These are phyloP conservation scores for Gorilla gorilla DNA, from an alignment of 2,113 vertebrate genomes.

Conservation along the genomic window DNA sequence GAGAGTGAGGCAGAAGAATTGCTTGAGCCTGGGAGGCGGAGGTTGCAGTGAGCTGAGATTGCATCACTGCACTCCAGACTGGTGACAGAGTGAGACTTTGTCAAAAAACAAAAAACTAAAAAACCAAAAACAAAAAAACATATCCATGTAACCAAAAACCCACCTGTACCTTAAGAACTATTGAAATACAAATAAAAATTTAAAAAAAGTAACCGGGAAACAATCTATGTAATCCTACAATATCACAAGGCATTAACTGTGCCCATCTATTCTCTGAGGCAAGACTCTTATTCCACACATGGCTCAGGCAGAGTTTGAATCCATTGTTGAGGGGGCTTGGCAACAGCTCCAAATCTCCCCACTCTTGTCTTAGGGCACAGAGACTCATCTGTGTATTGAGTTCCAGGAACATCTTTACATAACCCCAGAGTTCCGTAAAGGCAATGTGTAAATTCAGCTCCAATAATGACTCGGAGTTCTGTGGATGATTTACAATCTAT, in stretches of 20 bases:
- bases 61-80: too few relatives aligned
- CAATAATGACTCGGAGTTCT: background rate
- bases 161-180: too few relatives aligned
- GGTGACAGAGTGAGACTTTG: too few relatives aligned
- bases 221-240: background rate
- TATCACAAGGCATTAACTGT: background rate
- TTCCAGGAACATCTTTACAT: background rate
- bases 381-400: background rate
- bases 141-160: too few relatives aligned
- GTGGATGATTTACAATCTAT: background rate
- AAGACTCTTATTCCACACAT: background rate
- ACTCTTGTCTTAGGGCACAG: background rate
- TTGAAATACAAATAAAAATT: too few relatives aligned
- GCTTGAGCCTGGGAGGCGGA: too few relatives aligned
- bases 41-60: too few relatives aligned
- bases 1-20: too few relatives aligned
- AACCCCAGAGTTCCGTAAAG: background rate
- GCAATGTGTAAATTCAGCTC: background rate
- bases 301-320: background rate
- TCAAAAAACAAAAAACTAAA: too few relatives aligned
- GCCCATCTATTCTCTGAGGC: background rate
- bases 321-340: background rate
- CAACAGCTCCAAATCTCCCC: background rate
- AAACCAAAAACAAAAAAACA: too few relatives aligned
- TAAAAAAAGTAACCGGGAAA: background rate